Evolutionary conservation across 2,797 vertebrate species (phyloP).

Genomic region (Tragopan temminckii): DNA sequence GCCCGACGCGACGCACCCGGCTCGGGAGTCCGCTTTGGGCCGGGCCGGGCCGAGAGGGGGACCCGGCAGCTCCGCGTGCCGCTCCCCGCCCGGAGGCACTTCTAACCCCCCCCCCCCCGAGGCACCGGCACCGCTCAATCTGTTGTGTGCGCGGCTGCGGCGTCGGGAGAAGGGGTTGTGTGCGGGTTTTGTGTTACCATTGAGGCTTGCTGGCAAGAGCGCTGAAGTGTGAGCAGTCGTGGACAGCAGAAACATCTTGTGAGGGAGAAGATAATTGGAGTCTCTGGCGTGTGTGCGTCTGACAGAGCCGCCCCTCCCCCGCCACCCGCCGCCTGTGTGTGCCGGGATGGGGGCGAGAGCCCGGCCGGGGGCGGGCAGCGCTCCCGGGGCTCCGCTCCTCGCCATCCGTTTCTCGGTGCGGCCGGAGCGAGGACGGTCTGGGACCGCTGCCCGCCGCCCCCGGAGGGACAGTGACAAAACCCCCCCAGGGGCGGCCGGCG

Average conservation of each 20-base stretch:
- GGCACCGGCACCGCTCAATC: constrained; percentile 83
- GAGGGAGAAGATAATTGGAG: constrained; percentile 86
- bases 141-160: constrained; percentile 82
- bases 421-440: background rate
- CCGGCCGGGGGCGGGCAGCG: background rate
- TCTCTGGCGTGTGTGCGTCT: constrained; percentile 83
- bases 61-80: constrained; percentile 73
- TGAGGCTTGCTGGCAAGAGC: constrained; percentile 86
- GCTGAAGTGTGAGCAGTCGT: constrained; percentile 86
- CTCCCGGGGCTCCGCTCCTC: background rate
- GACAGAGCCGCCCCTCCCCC: constrained; percentile 81
- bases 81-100: constrained; percentile 70
- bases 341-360: constrained; percentile 48
- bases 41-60: constrained; percentile 18
- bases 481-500: background rate
- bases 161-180: constrained; percentile 73
- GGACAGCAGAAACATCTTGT: constrained; percentile 87
- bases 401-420: background rate
- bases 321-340: constrained; percentile 58
- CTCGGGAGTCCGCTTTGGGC: background rate
- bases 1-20: constrained; percentile 59
- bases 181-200: constrained; percentile 65
- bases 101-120: constrained; percentile 76
- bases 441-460: background rate
- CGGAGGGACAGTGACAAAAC: background rate